These are phyloP conservation scores for Accipiter cooperii DNA, from an alignment of 2,113 vertebrate species.

Conservation along the genomic window DNA sequence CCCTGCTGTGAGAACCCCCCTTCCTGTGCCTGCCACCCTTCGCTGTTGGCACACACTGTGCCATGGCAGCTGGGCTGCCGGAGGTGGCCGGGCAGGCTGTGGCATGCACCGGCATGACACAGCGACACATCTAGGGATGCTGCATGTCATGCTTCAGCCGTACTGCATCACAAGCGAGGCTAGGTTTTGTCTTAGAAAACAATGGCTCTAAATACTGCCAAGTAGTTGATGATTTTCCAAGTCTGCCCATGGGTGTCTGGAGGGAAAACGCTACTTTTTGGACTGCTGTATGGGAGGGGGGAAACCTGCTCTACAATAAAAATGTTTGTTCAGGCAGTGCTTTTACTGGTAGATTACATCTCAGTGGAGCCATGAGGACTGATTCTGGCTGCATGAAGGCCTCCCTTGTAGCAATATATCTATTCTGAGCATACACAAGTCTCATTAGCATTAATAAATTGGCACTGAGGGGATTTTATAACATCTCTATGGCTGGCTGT, in stretches of 20 bases:
- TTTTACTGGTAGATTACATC: slow-evolving; percentile 24
- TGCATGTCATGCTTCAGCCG: accelerated
- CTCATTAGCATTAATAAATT: slow-evolving; percentile 40
- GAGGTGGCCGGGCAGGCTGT: accelerated
- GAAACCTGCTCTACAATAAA: neutral
- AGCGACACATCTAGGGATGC: accelerated
- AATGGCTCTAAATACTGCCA: neutral
- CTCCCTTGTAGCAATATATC: slow-evolving; percentile 20
- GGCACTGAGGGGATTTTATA: slow-evolving; percentile 7
- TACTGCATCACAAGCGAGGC: accelerated
- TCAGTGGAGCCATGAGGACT: neutral
- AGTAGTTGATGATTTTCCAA: neutral
- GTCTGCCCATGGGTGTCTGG: neutral
- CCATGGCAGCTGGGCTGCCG: accelerated
- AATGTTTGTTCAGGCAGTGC: neutral
- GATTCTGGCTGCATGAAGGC: neutral
- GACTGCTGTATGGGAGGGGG: neutral
- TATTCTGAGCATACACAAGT: neutral
- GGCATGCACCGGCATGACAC: accelerated
- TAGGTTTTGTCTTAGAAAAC: neutral
- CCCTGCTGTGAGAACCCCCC: accelerated
- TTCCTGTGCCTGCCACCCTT: neutral
- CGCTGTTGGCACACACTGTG: neutral
- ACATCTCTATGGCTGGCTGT: neutral
- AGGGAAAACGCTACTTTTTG: neutral